These are phyloP conservation scores for Sphyrna mokarran DNA, from an alignment of 2,113 vertebrate genomes.

Conservation along the genomic window DNA sequence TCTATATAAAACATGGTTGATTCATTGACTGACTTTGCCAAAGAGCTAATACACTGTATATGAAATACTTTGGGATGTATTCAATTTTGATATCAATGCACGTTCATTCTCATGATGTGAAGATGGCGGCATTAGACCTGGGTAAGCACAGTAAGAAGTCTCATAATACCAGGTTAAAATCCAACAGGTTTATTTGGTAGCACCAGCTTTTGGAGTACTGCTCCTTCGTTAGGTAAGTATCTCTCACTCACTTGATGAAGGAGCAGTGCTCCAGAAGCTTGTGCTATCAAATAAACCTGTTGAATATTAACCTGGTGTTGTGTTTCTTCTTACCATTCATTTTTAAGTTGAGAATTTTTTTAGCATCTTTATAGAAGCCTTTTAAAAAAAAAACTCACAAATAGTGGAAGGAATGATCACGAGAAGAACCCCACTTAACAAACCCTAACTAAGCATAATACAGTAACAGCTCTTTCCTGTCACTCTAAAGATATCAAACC, in stretches of 20 bases:
- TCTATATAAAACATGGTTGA: background rate
- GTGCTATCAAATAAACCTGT: no score
- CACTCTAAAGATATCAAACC: background rate
- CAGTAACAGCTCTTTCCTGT: background rate
- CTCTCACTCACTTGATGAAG: no score
- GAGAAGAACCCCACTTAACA: background rate
- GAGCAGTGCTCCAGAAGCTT: no score
- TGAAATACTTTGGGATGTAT: background rate
- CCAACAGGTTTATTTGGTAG: no score
- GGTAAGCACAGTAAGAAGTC: no score
- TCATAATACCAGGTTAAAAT: no score
- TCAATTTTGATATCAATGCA: background rate
- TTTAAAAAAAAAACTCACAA: background rate
- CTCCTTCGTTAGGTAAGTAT: no score
- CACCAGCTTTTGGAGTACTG: no score
- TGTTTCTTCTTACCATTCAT: no score
- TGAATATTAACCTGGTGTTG: no score
- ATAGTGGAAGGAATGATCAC: background rate
- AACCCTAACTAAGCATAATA: background rate
- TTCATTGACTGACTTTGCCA: background rate
- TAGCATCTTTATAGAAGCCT: background rate
- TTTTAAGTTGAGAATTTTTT: background rate
- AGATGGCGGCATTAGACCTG: no score
- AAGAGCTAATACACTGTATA: background rate
- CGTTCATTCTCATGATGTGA: no score